Conservation (phyloP, 2,797 vertebrate genomes). For the Decapterus maruadsi region DNA sequence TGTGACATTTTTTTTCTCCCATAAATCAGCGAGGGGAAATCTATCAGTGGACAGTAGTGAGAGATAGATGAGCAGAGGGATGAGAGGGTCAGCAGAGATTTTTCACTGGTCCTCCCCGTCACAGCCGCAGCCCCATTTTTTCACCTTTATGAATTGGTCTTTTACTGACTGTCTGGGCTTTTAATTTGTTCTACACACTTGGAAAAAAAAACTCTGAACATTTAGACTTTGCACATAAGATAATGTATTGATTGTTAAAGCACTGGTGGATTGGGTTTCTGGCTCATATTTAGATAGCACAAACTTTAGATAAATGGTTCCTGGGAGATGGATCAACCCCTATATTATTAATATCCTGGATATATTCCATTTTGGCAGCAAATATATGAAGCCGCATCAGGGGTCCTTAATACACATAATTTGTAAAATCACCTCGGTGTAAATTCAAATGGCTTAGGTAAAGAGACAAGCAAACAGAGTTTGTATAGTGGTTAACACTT, state of each 20-base stretch:
- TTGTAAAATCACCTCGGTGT: conserved; percentile 55
- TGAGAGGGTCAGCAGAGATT: conserved; percentile 97
- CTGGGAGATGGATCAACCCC: conserved; percentile 63
- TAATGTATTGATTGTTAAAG: conserved; percentile 87
- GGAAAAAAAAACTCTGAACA: conserved; percentile 63
- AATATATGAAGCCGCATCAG: conserved; percentile 60
- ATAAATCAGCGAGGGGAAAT: conserved; percentile 98
- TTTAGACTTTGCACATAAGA: conserved; percentile 85
- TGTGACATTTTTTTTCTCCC: conserved; percentile 97
- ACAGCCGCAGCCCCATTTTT: conserved; percentile 90
- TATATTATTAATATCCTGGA: conserved; percentile 68
- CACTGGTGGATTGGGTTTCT: conserved; percentile 73
- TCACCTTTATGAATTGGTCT: conserved; percentile 94
- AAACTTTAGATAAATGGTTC: conserved; percentile 82
- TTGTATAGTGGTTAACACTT: conserved; percentile 53
- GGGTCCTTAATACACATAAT: conserved; percentile 54
- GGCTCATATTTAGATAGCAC: conserved; percentile 74
- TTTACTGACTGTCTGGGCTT: conserved; percentile 91
- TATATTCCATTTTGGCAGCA: conserved; percentile 63
- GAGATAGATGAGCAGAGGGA: conserved; percentile 98
- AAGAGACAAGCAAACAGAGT: conserved; percentile 30
- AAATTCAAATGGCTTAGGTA: conserved; percentile 48
- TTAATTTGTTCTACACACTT: conserved; percentile 89
- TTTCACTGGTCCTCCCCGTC: conserved; percentile 93
- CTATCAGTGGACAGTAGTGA: conserved; percentile 97